Evolutionary conservation across 2,888 invertebrate species (phyloP).

Genomic region (Hypena proboscidalis): DNA sequence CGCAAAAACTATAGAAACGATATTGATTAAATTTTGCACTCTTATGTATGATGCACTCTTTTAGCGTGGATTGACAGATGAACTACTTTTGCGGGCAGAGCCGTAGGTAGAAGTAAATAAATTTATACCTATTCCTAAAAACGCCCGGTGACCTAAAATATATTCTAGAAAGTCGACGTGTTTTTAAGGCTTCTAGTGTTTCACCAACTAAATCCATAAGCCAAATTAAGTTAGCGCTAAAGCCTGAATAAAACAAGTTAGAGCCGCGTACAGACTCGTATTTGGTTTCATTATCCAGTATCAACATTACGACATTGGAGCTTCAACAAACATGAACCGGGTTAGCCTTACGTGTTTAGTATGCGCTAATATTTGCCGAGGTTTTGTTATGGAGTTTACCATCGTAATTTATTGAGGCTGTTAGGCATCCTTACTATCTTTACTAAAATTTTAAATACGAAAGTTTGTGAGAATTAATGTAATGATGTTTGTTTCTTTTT

Average conservation of each 20-base stretch:
- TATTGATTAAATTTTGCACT: too few relatives aligned
- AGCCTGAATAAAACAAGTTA: conserved; percentile 32
- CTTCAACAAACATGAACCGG: conserved; percentile 37
- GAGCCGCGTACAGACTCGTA: conserved; percentile 34
- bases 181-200: too few relatives aligned
- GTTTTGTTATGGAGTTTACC: conserved; percentile 51
- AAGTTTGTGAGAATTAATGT: conserved; percentile 30
- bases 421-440: conserved; percentile 41
- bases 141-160: too few relatives aligned
- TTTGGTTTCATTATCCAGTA: conserved; percentile 61
- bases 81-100: too few relatives aligned
- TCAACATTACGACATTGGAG: conserved; percentile 47
- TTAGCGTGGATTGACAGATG: too few relatives aligned
- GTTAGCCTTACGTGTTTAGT: conserved; percentile 47
- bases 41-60: too few relatives aligned
- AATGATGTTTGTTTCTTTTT: background rate
- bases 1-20: too few relatives aligned
- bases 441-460: conserved; percentile 26
- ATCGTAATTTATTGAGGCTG: conserved; percentile 46
- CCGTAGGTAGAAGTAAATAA: too few relatives aligned
- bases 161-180: too few relatives aligned
- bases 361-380: conserved; percentile 54
- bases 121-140: too few relatives aligned
- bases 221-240: conserved; percentile 16
- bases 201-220: conserved; percentile 22